These are phyloP conservation scores for Aleiodes leptofemur DNA, from an alignment of 2,888 invertebrate species.

Conservation along the genomic window DNA sequence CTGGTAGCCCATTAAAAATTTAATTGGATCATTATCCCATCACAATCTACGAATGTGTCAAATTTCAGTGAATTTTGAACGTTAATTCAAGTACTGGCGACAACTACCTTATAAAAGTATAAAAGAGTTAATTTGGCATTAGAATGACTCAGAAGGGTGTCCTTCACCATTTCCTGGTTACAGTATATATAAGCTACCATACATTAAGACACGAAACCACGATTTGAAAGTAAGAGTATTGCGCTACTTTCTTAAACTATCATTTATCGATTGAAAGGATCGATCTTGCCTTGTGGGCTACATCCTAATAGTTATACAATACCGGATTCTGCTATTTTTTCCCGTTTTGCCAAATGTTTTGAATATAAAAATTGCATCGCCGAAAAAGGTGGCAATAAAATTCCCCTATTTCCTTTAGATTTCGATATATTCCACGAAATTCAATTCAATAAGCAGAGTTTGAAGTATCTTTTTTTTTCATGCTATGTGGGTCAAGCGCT, in stretches of 20 bases:
- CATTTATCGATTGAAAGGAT: slow-evolving; percentile 21
- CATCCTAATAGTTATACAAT: slow-evolving; percentile 20
- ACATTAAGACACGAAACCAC: slow-evolving; percentile 75
- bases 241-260: slow-evolving; percentile 21
- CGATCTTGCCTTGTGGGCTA: slow-evolving; percentile 1
- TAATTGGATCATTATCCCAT: no score
- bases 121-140: slow-evolving; percentile 66
- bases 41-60: no score
- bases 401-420: no score
- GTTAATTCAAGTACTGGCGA: no score
- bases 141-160: slow-evolving; percentile 72
- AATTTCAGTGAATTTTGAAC: no score
- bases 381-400: no score
- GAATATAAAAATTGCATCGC: not conserved
- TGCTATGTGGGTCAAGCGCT: slow-evolving; percentile 55
- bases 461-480: no score
- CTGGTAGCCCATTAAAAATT: no score
- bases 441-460: no score
- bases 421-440: no score
- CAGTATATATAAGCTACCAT: slow-evolving; percentile 74
- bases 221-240: slow-evolving; percentile 60
- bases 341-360: not conserved
- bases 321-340: slow-evolving; percentile 21
- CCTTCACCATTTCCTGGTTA: slow-evolving; percentile 74
- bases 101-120: slow-evolving; percentile 66